phyloP scores from a whole-genome alignment of 2,113 vertebrate genomes.

The Xyrauchen texanus region DNA sequence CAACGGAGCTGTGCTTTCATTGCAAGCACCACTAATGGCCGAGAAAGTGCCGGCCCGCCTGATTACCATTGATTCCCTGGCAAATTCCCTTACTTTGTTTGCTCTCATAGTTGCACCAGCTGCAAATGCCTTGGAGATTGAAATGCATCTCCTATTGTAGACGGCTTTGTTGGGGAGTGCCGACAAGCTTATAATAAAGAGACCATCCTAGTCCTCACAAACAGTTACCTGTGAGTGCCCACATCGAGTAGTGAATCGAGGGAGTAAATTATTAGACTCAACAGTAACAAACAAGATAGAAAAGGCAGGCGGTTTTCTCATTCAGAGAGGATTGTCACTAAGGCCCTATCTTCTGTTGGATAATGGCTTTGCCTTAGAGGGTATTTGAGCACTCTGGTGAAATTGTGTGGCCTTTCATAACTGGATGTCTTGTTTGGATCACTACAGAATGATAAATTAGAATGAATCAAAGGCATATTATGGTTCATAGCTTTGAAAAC shows the following conservation, averaged over 20 bases:
- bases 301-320: constrained; percentile 31
- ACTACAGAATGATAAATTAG: neutral
- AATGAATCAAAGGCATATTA: no score
- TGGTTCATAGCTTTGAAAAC: no score
- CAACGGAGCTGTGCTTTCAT: constrained; percentile 14
- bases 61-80: constrained; percentile 60
- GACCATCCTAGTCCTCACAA: constrained; percentile 37
- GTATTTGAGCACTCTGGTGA: constrained; percentile 33
- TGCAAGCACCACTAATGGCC: constrained; percentile 46
- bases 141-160: constrained; percentile 55
- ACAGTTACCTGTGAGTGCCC: constrained; percentile 34
- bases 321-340: constrained; percentile 19
- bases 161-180: constrained; percentile 43
- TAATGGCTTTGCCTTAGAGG: constrained; percentile 21
- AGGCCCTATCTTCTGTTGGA: constrained; percentile 30
- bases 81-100: constrained; percentile 55
- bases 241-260: neutral
- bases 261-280: constrained; percentile 46
- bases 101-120: constrained; percentile 52
- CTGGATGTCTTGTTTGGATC: constrained; percentile 17
- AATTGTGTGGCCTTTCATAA: constrained; percentile 22
- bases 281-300: constrained; percentile 41
- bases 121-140: constrained; percentile 50
- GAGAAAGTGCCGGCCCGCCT: constrained; percentile 42
- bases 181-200: constrained; percentile 46